Evolutionary conservation across 2,113 vertebrate genomes (phyloP).

Genomic region (Pedionomus torquatus): DNA sequence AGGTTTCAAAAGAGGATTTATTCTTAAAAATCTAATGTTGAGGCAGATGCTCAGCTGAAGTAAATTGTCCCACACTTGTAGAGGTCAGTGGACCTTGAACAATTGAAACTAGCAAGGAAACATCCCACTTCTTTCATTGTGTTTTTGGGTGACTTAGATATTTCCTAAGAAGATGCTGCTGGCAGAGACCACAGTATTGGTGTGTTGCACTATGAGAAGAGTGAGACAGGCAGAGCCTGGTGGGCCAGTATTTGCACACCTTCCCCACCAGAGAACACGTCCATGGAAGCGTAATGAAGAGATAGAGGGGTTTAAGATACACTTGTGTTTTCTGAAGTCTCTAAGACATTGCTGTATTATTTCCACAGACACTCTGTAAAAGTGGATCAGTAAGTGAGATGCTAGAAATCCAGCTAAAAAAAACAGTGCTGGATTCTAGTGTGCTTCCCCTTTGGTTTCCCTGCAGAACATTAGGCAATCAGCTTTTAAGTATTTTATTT

Average conservation of each 20-base stretch:
- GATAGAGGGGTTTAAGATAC: not conserved
- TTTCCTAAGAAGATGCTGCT: not conserved
- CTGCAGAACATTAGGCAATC: slow-evolving; percentile 38
- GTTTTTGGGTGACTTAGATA: not conserved
- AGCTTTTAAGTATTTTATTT: slow-evolving; percentile 61
- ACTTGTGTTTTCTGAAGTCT: not conserved
- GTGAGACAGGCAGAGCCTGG: not conserved
- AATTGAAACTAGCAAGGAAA: not conserved
- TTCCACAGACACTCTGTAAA: not conserved
- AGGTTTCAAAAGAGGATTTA: not conserved
- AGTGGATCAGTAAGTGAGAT: not conserved
- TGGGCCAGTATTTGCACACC: not conserved
- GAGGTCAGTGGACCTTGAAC: not conserved
- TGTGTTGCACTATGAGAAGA: not conserved
- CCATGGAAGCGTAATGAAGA: not conserved
- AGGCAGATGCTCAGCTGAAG: not conserved
- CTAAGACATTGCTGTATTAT: not conserved
- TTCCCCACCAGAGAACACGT: not conserved
- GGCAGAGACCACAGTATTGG: not conserved
- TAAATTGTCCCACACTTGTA: not conserved
- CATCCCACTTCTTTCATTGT: not conserved
- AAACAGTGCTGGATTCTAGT: not conserved
- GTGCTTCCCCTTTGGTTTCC: not conserved
- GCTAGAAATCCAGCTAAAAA: not conserved
- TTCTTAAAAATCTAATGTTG: not conserved